These are phyloP conservation scores for Syngnathus scovelli DNA, from an alignment of 2,113 vertebrate species.

Conservation along the genomic window DNA sequence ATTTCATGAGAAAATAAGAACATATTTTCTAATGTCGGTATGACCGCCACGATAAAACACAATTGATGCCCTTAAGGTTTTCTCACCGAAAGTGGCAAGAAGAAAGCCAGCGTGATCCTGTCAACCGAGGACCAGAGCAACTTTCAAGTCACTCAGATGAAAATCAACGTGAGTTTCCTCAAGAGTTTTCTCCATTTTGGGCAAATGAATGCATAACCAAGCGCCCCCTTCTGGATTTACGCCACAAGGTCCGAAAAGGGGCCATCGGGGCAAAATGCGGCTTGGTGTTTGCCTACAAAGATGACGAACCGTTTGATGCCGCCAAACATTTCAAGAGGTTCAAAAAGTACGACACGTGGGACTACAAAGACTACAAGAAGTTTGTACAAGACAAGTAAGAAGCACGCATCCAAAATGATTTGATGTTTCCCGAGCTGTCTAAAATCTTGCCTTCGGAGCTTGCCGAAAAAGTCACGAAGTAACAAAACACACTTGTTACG, in stretches of 20 bases:
- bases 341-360: constrained; percentile 84
- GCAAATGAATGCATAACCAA: not conserved
- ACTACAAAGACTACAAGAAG: constrained; percentile 81
- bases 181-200: not conserved
- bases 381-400: constrained; percentile 85
- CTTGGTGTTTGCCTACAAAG: constrained; percentile 87
- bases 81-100: constrained; percentile 90
- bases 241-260: constrained; percentile 83
- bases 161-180: constrained; percentile 80
- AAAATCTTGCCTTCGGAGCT: too few species aligned
- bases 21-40: not conserved
- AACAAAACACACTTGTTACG: too few species aligned
- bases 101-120: constrained; percentile 87
- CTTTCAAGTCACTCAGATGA: constrained; percentile 94
- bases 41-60: not conserved
- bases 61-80: constrained; percentile 74
- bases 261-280: constrained; percentile 94
- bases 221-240: not conserved
- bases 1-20: not conserved
- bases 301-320: constrained; percentile 78
- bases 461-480: too few species aligned
- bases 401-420: not conserved
- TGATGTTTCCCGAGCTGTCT: too few species aligned
- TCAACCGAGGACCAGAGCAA: constrained; percentile 85
- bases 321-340: constrained; percentile 91